Conservation (phyloP, 2,888 invertebrate species). For the Drosophila sordidapex region DNA sequence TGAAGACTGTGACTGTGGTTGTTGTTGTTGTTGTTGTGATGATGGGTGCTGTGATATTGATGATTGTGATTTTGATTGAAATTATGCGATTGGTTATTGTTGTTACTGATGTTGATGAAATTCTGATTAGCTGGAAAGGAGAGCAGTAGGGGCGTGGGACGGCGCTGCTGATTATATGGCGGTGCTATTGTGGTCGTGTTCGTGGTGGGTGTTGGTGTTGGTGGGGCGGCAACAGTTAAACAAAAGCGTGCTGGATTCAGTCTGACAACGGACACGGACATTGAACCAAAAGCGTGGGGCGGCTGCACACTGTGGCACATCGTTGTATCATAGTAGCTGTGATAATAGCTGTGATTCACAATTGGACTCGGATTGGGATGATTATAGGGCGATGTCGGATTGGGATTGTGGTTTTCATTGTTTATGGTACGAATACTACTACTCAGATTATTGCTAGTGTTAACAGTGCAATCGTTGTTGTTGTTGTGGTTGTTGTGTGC, state of each 20-base stretch:
- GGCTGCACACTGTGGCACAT: conserved; percentile 47
- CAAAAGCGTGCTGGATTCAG: conserved; percentile 74
- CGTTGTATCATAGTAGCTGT: conserved; percentile 53
- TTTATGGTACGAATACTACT: conserved; percentile 24
- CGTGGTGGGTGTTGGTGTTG: conserved; percentile 4
- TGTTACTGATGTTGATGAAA: conserved; percentile 35
- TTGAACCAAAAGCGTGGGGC: conserved; percentile 62
- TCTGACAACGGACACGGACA: conserved; percentile 74
- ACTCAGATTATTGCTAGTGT: conserved; percentile 39
- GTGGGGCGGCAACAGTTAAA: conserved; percentile 65
- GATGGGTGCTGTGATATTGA: conserved; percentile 54
- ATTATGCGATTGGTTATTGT: conserved; percentile 20
- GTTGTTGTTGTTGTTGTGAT: conserved; percentile 48
- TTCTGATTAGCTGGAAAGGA: conserved; percentile 45
- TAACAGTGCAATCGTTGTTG: conserved; percentile 35
- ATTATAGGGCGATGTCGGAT: conserved; percentile 5
- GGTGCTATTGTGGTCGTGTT: not conserved
- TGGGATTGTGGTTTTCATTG: conserved; percentile 50
- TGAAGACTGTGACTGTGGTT: conserved; percentile 31
- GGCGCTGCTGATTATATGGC: conserved; percentile 29
- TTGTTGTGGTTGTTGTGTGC: conserved; percentile 31
- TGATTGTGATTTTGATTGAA: conserved; percentile 43
- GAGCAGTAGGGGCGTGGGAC: conserved; percentile 48
- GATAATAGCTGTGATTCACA: conserved; percentile 35
- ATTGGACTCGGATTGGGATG: conserved; percentile 10